Evolutionary conservation across 2,888 invertebrate species (phyloP), one percentile per base, ranked within the genome.

Genomic region (Caenorhabditis plicata): DNA sequence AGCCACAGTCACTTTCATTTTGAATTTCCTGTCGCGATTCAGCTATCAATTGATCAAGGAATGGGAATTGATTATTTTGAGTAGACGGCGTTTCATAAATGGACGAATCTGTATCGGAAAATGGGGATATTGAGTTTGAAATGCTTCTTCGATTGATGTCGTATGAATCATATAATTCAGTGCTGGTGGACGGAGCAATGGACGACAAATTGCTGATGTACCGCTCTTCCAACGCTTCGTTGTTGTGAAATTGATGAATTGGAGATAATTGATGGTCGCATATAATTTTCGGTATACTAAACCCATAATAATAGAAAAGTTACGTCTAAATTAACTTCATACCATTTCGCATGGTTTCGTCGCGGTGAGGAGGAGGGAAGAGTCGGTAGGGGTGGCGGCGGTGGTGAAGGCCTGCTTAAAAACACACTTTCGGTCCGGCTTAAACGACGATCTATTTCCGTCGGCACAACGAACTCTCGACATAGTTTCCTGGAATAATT

Each of bases 331-430:
- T 33, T 23, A 23, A 15, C 9, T n/a, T 26, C 50, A 36, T 20
- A 61, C 54, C 52, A 49, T 56, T 61, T 50, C 60, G 39, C 66
- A 66, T 51, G 60, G 64, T 29, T 48, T 49, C 27, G 41, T 36
- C 44, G 29, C 42, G 4, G 52, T 53, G 60, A 61, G 60, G 54
- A 61, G 60, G 55, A 48, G 48, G 44, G 54, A 47, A 58, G 57
- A 64, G 44, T 32, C 39, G 52, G 64, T 52, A 63, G 65, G 54
- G 68, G 68, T 36, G 68, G 68, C 56, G 64, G 61, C 50, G 67
- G 63, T 60, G 68, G 68, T 46, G 54, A 56, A 20, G 74, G 55
- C 73, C 65, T 71, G 63, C 74, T 75, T 75, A 75, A 75, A 69
- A 71, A 72, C 67, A 68, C 75, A 75, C 75, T 75, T 71, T 42